phyloP scores from a whole-genome alignment of 1,140 invertebrate species.

The Tetraneura akinire region DNA sequence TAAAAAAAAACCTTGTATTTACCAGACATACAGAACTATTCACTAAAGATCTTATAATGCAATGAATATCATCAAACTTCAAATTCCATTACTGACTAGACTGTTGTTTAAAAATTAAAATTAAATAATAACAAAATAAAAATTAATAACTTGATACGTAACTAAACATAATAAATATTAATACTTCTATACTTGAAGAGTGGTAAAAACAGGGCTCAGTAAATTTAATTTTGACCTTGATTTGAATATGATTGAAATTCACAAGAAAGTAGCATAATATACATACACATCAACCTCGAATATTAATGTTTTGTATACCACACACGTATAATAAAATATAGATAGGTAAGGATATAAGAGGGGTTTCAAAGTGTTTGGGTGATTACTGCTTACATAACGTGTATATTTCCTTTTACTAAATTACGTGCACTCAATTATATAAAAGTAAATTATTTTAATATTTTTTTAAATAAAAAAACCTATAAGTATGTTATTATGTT shows the following conservation, averaged over 20 bases:
- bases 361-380: too few relatives aligned
- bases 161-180: neutral
- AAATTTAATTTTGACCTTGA: neutral
- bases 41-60: too few relatives aligned
- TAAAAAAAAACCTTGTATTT: too few relatives aligned
- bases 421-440: too few relatives aligned
- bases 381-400: too few relatives aligned
- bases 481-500: too few relatives aligned
- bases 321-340: too few relatives aligned
- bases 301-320: neutral
- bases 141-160: neutral
- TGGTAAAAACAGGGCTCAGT: neutral
- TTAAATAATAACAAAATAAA: neutral
- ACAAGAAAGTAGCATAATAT: slow-evolving; percentile 14
- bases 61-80: neutral
- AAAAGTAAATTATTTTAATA: too few relatives aligned
- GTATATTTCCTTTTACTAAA: too few relatives aligned
- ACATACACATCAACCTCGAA: slow-evolving; percentile 31
- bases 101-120: neutral
- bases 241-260: slow-evolving; percentile 33
- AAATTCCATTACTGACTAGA: slow-evolving; percentile 1
- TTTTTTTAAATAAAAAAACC: too few relatives aligned
- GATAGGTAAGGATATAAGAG: too few relatives aligned
- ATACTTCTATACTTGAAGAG: neutral
- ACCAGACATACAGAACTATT: too few relatives aligned